Evolutionary conservation across 2,113 vertebrate species (phyloP), one percentile per base, ranked within the genome.

Genomic region (Anser brachyrhynchus): DNA sequence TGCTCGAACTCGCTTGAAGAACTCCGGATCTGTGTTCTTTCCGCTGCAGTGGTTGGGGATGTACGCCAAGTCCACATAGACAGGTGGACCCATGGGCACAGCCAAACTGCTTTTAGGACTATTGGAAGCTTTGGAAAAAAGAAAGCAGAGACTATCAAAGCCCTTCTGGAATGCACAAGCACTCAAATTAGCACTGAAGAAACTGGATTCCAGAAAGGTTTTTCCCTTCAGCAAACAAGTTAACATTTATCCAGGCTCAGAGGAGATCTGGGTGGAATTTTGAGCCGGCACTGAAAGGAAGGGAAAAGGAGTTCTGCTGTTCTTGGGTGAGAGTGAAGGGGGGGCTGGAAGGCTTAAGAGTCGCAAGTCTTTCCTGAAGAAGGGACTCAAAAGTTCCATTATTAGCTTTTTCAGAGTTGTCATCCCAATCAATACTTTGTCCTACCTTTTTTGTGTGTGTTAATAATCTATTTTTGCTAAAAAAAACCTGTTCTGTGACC

Each of bases 21-120:
- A 99, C 97, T 99, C 99, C 12, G 98, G 98, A 88, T 99, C 99
- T 20, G 99, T 98, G 78, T 99, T 99, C 98, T 99, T 99, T 79
- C 98, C 98, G 49, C 99, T 99, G 98, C 99, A 99, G 74, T 99
- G 99, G 97, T 99, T 99, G 57, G 99, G 99, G 96, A 99, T 98
- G 95, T 99, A 99, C 64, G 99, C 99, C 95, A 99, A 96, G 97
- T 99, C 99, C 94, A 99, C 99, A 5, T 99, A 99, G 70, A 99
- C 98, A 1, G 99, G 98, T 33, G 98, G 95, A 10, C 99, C 98
- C 31, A 98, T 52, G 46, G 95, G 92, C 85, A 89, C 86, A 20
- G 96, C 67, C 44, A 95, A 90, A 82, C 67, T 88, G 77, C 94
- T 79, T 79, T 97, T 98, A 59, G 97, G 93, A 79, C 76, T 96